Base-by-base conservation (phyloP, 92 coral and sea anemone genomes). In the Palythoa heliodiscus region DNA sequence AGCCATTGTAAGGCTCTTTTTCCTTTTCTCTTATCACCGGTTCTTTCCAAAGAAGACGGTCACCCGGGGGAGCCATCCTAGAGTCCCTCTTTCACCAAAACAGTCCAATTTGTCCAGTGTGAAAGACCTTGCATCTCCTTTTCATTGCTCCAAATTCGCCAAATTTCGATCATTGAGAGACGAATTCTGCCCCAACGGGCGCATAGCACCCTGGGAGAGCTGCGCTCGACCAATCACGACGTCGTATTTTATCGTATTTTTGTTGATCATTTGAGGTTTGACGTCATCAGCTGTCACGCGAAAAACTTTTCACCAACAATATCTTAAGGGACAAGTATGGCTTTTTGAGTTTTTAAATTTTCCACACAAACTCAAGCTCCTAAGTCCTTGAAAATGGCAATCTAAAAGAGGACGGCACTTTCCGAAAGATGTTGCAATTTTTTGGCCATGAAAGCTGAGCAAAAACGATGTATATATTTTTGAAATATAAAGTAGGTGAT, bases 1-100 rank as follows among this genome's bases (percentile, higher is more conserved):
- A 97, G 88, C 99, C 99, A 89, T 97, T 97, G 86, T 97, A 95
- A 7, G 95, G 86, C 88, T 97, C 98, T 66, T 91, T 91, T 75
- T 96, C 98, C 89, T 94, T 96, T 64, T 94, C 98, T 81, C 88
- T 86, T 25, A 92, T 75, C 50, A 86, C 52, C 40, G 93, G 87
- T 17, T 93, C 96, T 75, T 87, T 87, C 82, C 86, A 87, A 79
- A 91, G 88, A 82, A 86, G 77, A 83, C 83, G 91, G 57, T 87
- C 91, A 63, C 88, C 93, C 73, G 91, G 89, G 88, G 89, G 91
- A 84, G 91, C 90, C 93, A 84, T 91, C 57, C 69, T 75, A 60
- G 77, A 75, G 82, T 82, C 83, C 82, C 64, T 83, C 83, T 78
- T 76, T 89, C 86, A 48, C 70, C 37, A 63, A 89, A 77, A 79